Conservation (phyloP, 2,113 vertebrate genomes). For the rat (Rattus norvegicus) region DNA sequence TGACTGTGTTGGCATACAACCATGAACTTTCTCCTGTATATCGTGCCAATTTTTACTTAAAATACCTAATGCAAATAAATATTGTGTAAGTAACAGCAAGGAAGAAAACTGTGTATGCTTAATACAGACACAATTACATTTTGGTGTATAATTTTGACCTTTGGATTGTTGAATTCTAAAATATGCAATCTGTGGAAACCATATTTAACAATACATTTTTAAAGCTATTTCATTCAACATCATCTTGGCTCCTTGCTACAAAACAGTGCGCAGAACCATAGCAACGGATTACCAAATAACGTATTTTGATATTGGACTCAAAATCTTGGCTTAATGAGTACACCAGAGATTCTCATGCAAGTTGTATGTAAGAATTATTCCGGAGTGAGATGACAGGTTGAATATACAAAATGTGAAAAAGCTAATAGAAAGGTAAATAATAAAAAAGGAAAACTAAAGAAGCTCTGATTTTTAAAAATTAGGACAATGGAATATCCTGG, state of each 20-base stretch:
- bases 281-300: neutral
- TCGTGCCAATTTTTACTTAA: neutral
- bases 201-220: neutral
- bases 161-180: neutral
- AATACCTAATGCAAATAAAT: neutral
- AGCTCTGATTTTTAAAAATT: neutral
- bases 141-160: neutral
- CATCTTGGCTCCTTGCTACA: neutral
- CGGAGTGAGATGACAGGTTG: neutral
- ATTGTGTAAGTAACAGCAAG: neutral
- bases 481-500: neutral
- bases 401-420: neutral
- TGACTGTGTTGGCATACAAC: neutral
- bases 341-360: neutral
- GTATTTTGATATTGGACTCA: too few relatives aligned
- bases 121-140: neutral
- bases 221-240: neutral
- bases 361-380: neutral
- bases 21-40: neutral
- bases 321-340: neutral
- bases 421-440: neutral
- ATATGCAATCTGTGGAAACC: neutral
- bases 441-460: constrained; percentile 10
- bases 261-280: neutral
- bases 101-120: neutral